A percentile compares a stretch with the other conserved stretches of the same genome.
phyloP scores from a whole-genome alignment of 2,888 invertebrate genomes.

The Nipponacmea schrenckii region DNA sequence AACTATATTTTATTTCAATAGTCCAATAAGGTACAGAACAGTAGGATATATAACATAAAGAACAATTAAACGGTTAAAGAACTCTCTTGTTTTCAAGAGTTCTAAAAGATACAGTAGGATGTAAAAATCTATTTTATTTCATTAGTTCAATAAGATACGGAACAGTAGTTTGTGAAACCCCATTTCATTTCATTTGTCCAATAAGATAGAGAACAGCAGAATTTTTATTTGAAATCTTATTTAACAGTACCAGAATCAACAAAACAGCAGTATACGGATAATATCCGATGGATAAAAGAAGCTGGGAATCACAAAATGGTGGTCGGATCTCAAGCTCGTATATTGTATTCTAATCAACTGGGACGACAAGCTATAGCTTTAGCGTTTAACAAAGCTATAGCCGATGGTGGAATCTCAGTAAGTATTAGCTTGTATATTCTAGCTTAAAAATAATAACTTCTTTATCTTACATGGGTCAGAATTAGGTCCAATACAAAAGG shows the following conservation, averaged over 20 bases:
- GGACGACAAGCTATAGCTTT: constrained; percentile 72
- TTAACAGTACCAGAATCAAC: constrained; percentile 68
- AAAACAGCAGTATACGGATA: constrained; percentile 73
- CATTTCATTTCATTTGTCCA: too few species aligned
- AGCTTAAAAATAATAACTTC: background rate
- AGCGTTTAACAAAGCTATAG: constrained; percentile 73
- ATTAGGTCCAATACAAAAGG: too few species aligned
- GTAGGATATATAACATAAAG: background rate
- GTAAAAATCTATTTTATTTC: background rate
- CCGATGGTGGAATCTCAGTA: constrained; percentile 69
- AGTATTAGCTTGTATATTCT: background rate
- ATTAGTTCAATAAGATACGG: too few species aligned
- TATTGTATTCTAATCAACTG: constrained; percentile 73
- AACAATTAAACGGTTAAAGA: too few species aligned
- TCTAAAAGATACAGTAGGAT: background rate
- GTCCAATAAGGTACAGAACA: too few species aligned
- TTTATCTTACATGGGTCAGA: too few species aligned
- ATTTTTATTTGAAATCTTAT: background rate
- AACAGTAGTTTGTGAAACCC: too few species aligned
- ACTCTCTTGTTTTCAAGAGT: background rate
- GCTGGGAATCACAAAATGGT: constrained; percentile 72
- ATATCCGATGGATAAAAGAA: constrained; percentile 73
- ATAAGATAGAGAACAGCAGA: too few species aligned
- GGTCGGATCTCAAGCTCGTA: constrained; percentile 72
- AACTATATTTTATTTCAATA: too few species aligned